Percentiles rank a stretch among this genome's conserved stretches.
phyloP scores from a whole-genome alignment of 2,888 invertebrate species.

The Digitonthophagus gazella region DNA sequence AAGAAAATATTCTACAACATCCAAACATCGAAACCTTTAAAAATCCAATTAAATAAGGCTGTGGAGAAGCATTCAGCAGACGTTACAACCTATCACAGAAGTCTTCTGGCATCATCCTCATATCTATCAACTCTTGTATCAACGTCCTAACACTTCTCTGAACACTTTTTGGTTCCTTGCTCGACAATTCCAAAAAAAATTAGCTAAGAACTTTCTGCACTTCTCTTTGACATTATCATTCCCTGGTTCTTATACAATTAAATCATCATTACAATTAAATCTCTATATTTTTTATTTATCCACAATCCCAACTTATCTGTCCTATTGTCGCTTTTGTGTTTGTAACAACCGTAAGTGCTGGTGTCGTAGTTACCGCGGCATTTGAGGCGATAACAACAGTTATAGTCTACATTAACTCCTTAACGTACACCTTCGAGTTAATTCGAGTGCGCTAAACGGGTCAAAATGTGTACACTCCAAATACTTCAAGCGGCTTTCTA shows the following conservation, averaged over 20 bases:
- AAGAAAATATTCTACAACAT: neutral
- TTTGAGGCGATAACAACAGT: conserved; percentile 44
- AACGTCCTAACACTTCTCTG: conserved; percentile 89
- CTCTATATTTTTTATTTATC: neutral
- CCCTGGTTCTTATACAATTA: conserved; percentile 54
- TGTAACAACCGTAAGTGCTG: conserved; percentile 42
- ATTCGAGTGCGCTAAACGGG: too few species aligned
- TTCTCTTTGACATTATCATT: conserved; percentile 93
- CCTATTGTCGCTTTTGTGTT: conserved; percentile 39
- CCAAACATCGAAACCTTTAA: conserved; percentile 75
- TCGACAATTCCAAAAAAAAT: conserved; percentile 91
- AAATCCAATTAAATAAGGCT: conserved; percentile 97
- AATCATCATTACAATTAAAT: neutral
- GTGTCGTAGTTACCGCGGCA: conserved; percentile 46
- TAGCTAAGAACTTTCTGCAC: conserved; percentile 96
- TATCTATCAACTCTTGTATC: conserved; percentile 94
- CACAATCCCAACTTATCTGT: conserved; percentile 32
- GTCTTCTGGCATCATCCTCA: conserved; percentile 91
- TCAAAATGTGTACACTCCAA: too few species aligned
- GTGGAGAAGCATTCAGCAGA: conserved; percentile 94
- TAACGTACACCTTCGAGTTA: too few species aligned
- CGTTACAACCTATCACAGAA: conserved; percentile 94
- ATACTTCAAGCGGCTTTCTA: too few species aligned
- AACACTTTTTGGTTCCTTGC: conserved; percentile 90
- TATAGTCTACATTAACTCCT: conserved; percentile 31